A percentile compares a stretch with the other conserved stretches of the same genome.
These are phyloP conservation scores for Mungos mungo DNA, from an alignment of 2,113 vertebrate genomes.

Conservation along the genomic window DNA sequence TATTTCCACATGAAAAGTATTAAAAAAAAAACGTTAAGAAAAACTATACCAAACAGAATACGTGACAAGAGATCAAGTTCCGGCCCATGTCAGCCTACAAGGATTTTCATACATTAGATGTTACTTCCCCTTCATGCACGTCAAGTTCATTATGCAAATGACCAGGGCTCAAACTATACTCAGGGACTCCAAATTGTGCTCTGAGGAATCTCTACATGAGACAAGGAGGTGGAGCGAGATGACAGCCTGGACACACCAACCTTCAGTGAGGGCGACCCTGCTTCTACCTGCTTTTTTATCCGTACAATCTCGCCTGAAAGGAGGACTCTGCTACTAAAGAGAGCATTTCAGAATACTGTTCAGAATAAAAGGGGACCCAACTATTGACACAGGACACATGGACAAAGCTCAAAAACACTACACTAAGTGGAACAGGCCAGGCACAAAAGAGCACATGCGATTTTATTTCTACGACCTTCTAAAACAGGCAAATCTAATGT, in stretches of 20 bases:
- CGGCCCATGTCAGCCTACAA: background rate
- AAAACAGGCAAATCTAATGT: background rate
- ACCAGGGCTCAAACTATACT: background rate
- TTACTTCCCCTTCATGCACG: background rate
- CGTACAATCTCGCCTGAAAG: background rate
- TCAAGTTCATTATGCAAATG: background rate
- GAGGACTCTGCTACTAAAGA: background rate
- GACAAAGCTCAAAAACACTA: slow-evolving; percentile 7
- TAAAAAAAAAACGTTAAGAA: background rate
- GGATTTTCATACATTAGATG: background rate
- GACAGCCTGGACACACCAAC: background rate
- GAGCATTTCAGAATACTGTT: background rate
- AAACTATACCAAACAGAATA: background rate
- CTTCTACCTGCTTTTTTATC: background rate
- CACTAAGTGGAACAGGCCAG: background rate
- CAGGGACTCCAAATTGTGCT: background rate
- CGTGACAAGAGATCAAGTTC: background rate
- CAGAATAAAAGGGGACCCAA: background rate
- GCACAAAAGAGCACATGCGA: background rate
- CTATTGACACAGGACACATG: background rate
- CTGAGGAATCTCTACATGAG: background rate
- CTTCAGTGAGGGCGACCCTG: background rate
- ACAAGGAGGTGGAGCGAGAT: background rate
- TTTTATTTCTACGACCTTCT: background rate
- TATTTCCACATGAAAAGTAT: background rate